Conservation (phyloP, 64 coral and sea anemone genomes). For the Montipora cactus region DNA sequence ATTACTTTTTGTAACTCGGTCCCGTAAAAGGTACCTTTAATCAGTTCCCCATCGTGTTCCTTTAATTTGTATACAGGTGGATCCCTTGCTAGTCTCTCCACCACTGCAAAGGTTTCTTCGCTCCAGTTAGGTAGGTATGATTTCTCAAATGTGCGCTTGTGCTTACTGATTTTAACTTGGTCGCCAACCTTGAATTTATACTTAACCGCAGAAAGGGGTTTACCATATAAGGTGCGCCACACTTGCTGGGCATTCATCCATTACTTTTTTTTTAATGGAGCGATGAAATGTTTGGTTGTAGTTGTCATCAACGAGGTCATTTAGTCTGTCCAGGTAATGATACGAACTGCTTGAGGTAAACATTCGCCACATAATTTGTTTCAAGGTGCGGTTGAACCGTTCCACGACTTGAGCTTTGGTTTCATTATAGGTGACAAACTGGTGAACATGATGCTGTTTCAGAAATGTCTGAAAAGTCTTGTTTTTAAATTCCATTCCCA, state of each 20-base stretch:
- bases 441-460: slow-evolving; percentile 11
- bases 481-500: slow-evolving; percentile 43
- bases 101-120: slow-evolving; percentile 47
- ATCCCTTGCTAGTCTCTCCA: background rate
- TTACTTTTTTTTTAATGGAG: slow-evolving; percentile 43
- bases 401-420: slow-evolving; percentile 46
- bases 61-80: slow-evolving; percentile 28
- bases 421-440: slow-evolving; percentile 49
- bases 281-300: slow-evolving; percentile 41
- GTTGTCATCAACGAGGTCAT: slow-evolving; percentile 4
- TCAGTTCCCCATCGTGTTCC: slow-evolving; percentile 8
- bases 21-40: slow-evolving; percentile 65
- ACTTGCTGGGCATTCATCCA: slow-evolving; percentile 40
- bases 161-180: slow-evolving; percentile 56
- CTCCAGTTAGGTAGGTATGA: slow-evolving; percentile 26
- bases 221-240: slow-evolving; percentile 52
- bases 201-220: background rate
- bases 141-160: slow-evolving; percentile 34
- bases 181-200: slow-evolving; percentile 56
- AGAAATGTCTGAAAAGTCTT: slow-evolving; percentile 41
- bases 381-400: slow-evolving; percentile 11
- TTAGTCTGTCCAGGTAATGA: slow-evolving; percentile 38
- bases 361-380: slow-evolving; percentile 28
- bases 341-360: slow-evolving; percentile 41
- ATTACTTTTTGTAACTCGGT: background rate